Conservation (phyloP, 2,888 invertebrate species). For the Acanthosoma haemorrhoidale region DNA sequence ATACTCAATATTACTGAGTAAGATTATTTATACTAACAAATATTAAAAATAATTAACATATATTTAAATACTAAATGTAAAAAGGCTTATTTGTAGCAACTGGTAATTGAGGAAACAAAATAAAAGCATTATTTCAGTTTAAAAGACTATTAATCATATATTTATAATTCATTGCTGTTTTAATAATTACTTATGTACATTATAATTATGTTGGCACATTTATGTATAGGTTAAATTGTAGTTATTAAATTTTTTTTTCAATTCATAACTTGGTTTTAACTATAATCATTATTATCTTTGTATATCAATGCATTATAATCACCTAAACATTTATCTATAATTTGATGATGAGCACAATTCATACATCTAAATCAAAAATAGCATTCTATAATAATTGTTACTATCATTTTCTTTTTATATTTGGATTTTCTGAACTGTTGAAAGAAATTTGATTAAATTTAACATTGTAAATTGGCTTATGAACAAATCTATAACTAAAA, state of each 20-base stretch:
- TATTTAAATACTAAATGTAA: too few relatives aligned
- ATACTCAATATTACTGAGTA: too few relatives aligned
- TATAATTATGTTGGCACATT: constrained; percentile 21
- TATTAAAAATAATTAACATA: too few relatives aligned
- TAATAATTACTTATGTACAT: constrained; percentile 18
- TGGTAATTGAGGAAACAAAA: not conserved
- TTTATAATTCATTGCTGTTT: constrained; percentile 3
- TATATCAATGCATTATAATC: not conserved
- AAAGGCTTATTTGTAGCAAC: too few relatives aligned
- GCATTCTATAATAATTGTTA: not conserved
- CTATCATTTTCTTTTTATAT: not conserved
- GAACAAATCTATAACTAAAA: too few relatives aligned
- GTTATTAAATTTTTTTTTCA: not conserved
- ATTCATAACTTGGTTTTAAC: not conserved
- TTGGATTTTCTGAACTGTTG: not conserved
- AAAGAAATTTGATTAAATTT: not conserved
- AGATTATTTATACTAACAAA: too few relatives aligned
- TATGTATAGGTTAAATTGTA: constrained; percentile 12
- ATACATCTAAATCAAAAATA: not conserved
- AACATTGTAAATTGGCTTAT: too few relatives aligned
- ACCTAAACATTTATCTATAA: not conserved
- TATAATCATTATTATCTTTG: not conserved
- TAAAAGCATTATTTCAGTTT: not conserved
- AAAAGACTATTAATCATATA: not conserved
- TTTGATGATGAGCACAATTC: not conserved